Evolutionary conservation across 2,113 vertebrate species (phyloP).

Genomic region (Chitala chitala): DNA sequence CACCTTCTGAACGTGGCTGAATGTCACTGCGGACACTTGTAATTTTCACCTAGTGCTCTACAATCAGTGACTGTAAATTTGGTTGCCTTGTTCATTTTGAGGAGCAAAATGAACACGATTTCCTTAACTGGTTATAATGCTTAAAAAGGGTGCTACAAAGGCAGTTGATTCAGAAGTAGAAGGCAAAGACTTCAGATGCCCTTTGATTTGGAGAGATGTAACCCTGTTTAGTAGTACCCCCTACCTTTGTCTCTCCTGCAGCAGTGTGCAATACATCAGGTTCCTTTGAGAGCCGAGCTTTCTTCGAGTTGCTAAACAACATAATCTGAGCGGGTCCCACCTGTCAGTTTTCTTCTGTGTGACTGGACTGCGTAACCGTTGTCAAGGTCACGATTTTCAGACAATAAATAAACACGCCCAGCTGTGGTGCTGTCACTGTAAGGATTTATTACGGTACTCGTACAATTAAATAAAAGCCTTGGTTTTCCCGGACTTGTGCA

Average conservation of each 20-base stretch:
- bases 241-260: neutral
- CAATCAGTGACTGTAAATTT: no score
- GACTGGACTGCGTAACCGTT: neutral
- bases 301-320: neutral
- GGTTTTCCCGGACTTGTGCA: no score
- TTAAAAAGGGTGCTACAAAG: neutral
- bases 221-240: neutral
- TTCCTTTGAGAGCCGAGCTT: neutral
- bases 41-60: no score
- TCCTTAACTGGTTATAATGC: no score
- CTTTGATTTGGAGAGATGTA: conserved; percentile 14
- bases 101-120: no score
- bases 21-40: no score
- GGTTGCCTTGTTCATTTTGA: no score
- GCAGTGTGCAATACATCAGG: no score
- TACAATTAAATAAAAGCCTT: no score
- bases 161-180: neutral
- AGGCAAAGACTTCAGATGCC: neutral
- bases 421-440: neutral
- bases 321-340: neutral
- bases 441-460: neutral
- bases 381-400: neutral
- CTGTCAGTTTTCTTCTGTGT: neutral
- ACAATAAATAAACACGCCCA: neutral
- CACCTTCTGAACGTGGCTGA: no score